Conservation (phyloP, 2,888 invertebrate genomes). For the Teinopalpus imperialis region DNA sequence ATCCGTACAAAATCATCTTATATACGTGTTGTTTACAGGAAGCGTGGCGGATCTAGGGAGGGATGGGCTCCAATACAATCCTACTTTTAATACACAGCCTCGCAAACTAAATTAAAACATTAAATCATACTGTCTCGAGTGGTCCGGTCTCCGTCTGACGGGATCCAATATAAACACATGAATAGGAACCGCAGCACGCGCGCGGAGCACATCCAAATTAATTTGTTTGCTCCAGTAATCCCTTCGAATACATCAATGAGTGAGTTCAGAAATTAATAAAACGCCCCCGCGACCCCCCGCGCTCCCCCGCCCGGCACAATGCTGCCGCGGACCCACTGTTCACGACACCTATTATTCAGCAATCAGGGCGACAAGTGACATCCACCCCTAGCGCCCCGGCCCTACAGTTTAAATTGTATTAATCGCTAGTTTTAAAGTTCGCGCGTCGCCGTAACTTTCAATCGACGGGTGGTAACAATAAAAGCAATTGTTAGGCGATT, state of each 20-base stretch:
- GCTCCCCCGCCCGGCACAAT: slow-evolving; percentile 38
- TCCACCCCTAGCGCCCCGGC: slow-evolving; percentile 30
- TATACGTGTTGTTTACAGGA: too few species aligned
- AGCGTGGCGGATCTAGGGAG: too few species aligned
- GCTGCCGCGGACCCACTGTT: slow-evolving; percentile 52
- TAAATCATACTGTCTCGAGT: too few species aligned
- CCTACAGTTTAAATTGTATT: slow-evolving; percentile 27
- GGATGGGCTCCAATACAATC: too few species aligned
- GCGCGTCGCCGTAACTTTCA: slow-evolving; percentile 48
- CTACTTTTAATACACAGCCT: too few species aligned
- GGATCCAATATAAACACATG: slow-evolving; percentile 3
- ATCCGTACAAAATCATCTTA: too few species aligned
- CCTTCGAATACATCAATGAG: slow-evolving; percentile 21
- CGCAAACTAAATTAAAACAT: too few species aligned
- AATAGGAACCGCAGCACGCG: too few species aligned
- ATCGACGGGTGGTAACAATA: slow-evolving; percentile 77
- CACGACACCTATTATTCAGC: slow-evolving; percentile 65
- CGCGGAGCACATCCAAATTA: slow-evolving; percentile 15
- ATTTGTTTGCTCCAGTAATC: slow-evolving; percentile 25
- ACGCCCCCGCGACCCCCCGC: slow-evolving; percentile 46
- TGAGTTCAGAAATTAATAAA: slow-evolving; percentile 56
- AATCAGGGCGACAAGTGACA: slow-evolving; percentile 36
- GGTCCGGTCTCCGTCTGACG: neutral
- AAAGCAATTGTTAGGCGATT: slow-evolving; percentile 63
- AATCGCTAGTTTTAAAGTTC: slow-evolving; percentile 24